phyloP scores from a whole-genome alignment of 2,888 invertebrate species.

The Pegoplata infirma region DNA sequence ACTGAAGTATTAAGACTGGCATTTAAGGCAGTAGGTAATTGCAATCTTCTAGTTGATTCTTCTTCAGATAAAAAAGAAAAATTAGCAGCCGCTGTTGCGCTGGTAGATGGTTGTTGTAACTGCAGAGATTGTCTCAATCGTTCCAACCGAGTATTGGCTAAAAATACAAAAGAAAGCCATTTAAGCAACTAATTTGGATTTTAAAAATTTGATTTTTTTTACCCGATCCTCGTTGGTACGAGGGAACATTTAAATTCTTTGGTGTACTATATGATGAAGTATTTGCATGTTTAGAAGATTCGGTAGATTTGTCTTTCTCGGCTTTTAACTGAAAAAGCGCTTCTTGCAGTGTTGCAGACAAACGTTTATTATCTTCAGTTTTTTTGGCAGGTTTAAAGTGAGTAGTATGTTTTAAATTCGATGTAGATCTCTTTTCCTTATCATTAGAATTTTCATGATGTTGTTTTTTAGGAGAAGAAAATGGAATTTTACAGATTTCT shows the following conservation, averaged over 20 bases:
- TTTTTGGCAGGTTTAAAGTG: conserved; percentile 12
- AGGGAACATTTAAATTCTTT: conserved; percentile 24
- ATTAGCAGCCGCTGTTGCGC: not conserved
- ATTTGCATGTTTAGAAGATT: not conserved
- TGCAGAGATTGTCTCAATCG: conserved; percentile 63
- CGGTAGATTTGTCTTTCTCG: conserved; percentile 9
- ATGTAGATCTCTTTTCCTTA: conserved; percentile 37
- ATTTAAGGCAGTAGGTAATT: not conserved
- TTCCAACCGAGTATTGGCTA: conserved; percentile 66
- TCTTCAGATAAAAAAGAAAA: too few species aligned
- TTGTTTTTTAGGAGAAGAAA: conserved; percentile 22
- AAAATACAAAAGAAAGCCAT: too few species aligned
- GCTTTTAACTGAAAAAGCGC: conserved; percentile 11
- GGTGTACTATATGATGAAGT: conserved; percentile 13
- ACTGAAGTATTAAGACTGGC: not conserved
- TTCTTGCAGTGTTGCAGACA: not conserved
- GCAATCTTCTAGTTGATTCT: not conserved
- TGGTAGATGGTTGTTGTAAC: conserved; percentile 34
- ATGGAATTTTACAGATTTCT: conserved; percentile 61
- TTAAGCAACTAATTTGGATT: not conserved
- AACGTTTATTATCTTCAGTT: not conserved
- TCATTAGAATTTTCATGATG: not conserved
- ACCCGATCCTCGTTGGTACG: conserved; percentile 54
- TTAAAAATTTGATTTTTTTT: too few species aligned
- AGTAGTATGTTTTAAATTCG: not conserved